phyloP scores from a whole-genome alignment of 2,888 invertebrate species.

The Cryptophagus acutangulus region DNA sequence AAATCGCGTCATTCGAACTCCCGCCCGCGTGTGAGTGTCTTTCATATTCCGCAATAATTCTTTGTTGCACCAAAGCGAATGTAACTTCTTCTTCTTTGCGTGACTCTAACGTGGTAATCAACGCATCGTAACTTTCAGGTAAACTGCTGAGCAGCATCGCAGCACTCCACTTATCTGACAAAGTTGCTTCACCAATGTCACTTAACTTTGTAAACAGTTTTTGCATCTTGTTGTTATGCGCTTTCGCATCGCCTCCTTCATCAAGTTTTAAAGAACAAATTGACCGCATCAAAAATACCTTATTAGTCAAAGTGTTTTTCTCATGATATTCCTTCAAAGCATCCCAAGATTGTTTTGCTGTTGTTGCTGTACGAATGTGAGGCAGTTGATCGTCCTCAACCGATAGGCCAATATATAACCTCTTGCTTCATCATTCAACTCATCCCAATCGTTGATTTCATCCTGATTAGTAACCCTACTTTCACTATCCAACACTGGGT shows the following conservation, averaged over 20 bases:
- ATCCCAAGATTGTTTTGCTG: not conserved
- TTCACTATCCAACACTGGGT: too few relatives aligned
- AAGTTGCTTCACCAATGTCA: not conserved
- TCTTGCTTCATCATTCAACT: not conserved
- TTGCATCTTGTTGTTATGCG: not conserved
- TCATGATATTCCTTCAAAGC: not conserved
- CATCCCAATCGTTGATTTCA: not conserved
- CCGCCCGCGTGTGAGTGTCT: not conserved
- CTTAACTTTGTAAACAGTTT: not conserved
- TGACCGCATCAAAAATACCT: not conserved
- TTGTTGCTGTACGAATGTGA: not conserved
- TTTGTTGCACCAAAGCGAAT: not conserved
- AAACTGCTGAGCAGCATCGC: constrained; percentile 1
- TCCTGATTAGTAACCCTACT: too few relatives aligned
- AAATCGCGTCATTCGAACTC: not conserved
- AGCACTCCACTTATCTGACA: constrained; percentile 1
- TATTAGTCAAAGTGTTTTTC: not conserved
- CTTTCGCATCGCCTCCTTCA: not conserved
- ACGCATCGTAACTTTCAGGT: not conserved
- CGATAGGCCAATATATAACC: not conserved
- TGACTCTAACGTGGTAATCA: not conserved
- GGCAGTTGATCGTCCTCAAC: not conserved
- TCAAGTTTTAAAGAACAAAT: not conserved
- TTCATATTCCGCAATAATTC: not conserved
- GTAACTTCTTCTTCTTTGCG: not conserved